phyloP scores from a whole-genome alignment of 2,797 vertebrate genomes.

The Dicrostonyx torquatus region DNA sequence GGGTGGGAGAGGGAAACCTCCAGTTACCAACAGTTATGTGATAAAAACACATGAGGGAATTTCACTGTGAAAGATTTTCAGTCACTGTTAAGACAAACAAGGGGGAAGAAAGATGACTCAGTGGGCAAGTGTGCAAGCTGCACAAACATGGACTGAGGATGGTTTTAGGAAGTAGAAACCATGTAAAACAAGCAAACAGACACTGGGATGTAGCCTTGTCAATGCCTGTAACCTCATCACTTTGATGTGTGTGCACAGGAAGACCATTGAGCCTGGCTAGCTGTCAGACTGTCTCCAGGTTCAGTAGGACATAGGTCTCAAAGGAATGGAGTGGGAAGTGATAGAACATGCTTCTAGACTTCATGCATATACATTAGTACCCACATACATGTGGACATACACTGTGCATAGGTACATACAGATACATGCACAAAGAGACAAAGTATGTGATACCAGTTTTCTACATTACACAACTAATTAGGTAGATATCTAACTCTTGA shows the following conservation, averaged over 20 bases:
- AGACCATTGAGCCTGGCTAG: not conserved
- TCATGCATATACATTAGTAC: not conserved
- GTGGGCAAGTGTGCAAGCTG: not conserved
- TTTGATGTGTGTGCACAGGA: not conserved
- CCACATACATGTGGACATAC: not conserved
- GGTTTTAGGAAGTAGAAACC: not conserved
- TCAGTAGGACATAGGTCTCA: not conserved
- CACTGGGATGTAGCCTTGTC: not conserved
- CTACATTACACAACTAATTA: not conserved
- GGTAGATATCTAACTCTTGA: not conserved
- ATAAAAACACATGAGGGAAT: slow-evolving; percentile 1
- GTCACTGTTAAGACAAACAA: slow-evolving; percentile 13
- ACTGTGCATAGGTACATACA: not conserved
- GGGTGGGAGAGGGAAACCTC: no score
- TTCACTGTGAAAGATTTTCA: slow-evolving; percentile 7
- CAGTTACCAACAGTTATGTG: not conserved
- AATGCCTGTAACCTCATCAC: not conserved
- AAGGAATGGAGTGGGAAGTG: not conserved
- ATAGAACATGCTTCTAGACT: not conserved
- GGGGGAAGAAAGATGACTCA: not conserved
- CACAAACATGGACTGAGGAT: no score
- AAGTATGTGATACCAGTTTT: not conserved
- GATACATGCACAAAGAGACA: not conserved
- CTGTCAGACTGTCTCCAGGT: not conserved
- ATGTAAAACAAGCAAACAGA: not conserved